Evolutionary conservation across 2,113 vertebrate genomes (phyloP).

Genomic region (Scomber japonicus): DNA sequence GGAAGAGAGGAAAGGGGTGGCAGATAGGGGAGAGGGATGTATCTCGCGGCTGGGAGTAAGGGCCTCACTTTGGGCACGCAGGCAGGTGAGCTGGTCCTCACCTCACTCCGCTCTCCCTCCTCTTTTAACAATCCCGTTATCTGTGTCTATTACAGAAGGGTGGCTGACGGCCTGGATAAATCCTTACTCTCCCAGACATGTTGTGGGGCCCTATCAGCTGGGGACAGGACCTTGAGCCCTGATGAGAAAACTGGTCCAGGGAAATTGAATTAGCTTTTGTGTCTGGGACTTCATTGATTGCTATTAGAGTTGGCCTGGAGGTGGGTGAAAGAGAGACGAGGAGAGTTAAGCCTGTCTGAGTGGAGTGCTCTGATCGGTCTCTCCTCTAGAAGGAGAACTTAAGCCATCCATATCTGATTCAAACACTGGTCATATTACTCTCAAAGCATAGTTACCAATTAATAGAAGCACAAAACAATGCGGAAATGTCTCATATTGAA

Average conservation of each 20-base stretch:
- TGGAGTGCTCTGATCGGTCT: slow-evolving; percentile 30
- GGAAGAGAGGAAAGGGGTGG: slow-evolving; percentile 16
- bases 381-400: slow-evolving; percentile 37
- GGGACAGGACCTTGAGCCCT: slow-evolving; percentile 79
- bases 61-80: slow-evolving; percentile 72
- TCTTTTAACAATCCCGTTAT: slow-evolving; percentile 81
- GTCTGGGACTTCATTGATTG: slow-evolving; percentile 82
- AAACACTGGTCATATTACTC: slow-evolving; percentile 36
- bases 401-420: slow-evolving; percentile 37
- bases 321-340: slow-evolving; percentile 49
- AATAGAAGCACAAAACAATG: background rate
- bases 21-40: slow-evolving; percentile 46
- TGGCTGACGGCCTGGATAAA: slow-evolving; percentile 75
- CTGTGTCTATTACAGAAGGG: slow-evolving; percentile 85
- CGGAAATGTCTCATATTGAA: background rate
- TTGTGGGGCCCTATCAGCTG: slow-evolving; percentile 79
- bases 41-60: slow-evolving; percentile 55
- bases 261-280: slow-evolving; percentile 85
- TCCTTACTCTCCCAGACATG: slow-evolving; percentile 73
- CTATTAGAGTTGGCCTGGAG: slow-evolving; percentile 77
- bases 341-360: slow-evolving; percentile 71
- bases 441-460: slow-evolving; percentile 7
- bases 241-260: slow-evolving; percentile 80
- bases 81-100: slow-evolving; percentile 77
- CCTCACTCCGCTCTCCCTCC: slow-evolving; percentile 58